phyloP scores from a whole-genome alignment of 2,888 invertebrate species.

The Sinotaia quadrata region DNA sequence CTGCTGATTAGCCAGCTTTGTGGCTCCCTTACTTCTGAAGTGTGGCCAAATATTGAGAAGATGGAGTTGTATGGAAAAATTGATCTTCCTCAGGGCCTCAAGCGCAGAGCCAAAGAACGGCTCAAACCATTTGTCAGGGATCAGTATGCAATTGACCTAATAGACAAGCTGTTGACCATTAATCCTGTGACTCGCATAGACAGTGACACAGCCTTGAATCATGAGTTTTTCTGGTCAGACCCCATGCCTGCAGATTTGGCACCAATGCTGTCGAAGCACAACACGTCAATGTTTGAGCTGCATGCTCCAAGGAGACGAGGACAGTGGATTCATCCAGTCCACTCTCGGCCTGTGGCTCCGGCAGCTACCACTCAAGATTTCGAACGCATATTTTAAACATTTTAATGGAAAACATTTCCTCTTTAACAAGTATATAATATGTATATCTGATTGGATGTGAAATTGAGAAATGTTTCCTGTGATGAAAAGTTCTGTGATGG shows the following conservation, averaged over 20 bases:
- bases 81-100: slow-evolving; percentile 65
- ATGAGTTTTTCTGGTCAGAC: slow-evolving; percentile 98
- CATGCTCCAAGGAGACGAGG: slow-evolving; percentile 82
- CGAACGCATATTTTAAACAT: slow-evolving; percentile 4
- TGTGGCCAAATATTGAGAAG: slow-evolving; percentile 90
- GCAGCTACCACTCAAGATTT: background rate
- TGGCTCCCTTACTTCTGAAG: slow-evolving; percentile 92
- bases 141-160: slow-evolving; percentile 91
- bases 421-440: no score
- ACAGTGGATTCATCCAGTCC: slow-evolving; percentile 6
- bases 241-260: slow-evolving; percentile 83
- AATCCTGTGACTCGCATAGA: slow-evolving; percentile 91
- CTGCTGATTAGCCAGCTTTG: slow-evolving; percentile 95
- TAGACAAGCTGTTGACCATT: slow-evolving; percentile 91
- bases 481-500: no score
- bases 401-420: background rate
- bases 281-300: slow-evolving; percentile 95
- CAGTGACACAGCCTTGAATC: slow-evolving; percentile 93
- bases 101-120: slow-evolving; percentile 71
- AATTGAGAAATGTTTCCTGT: no score
- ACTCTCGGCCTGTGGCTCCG: background rate
- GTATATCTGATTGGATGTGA: no score
- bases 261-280: slow-evolving; percentile 92
- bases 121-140: slow-evolving; percentile 92
- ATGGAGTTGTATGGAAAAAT: slow-evolving; percentile 83